Base-by-base conservation (phyloP, 2,113 vertebrate genomes). In the Toxotes jaculatrix region DNA sequence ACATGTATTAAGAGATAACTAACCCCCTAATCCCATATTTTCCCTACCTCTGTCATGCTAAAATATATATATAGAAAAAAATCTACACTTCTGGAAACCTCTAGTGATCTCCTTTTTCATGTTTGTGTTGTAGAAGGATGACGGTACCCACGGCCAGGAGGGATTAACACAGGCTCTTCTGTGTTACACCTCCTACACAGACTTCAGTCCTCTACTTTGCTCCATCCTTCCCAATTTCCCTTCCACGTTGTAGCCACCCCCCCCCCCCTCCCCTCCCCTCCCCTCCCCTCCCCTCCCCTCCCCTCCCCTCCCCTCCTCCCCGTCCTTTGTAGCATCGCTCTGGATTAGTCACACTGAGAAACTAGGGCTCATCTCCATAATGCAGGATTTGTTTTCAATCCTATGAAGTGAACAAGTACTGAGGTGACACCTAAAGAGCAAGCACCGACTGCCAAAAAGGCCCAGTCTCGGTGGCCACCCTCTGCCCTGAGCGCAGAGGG, bases 341-440 rank as follows among this genome's bases (percentile, higher is more conserved):
- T 87, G 88, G 91, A 93, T 94, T 93, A 92, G 92, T 93, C 88
- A 92, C 89, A 82, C 85, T 70, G 63, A 74, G 74, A 92, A 94
- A 92, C 80, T 90, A 87, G 93, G 90, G 86, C 93, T 95, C 93
- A 91, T 95, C 90, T 93, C 89, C 92, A 93, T 93, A 93, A 91
- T 45, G 84, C 81, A 76, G 90, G 91, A 93, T 93, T 94, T 90
- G 79, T 87, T 90, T 93, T 87, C 87, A 89, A 81, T 87, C 87
- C 81, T 60, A 72, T 82, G 84, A 93, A 89, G 80, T 82, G 88
- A 91, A 89, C 72, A 88, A 88, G 86, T 61, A 82, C 53, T 4
- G 74, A 82, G 74, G 85, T 78, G 76, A 83, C 79, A 88, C 78
- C 69, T 80, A 79, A 70, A 75, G 79, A 82, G 59, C 36, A 43